phyloP scores from a whole-genome alignment of 2,888 invertebrate genomes.

The Tyria jacobaeae region DNA sequence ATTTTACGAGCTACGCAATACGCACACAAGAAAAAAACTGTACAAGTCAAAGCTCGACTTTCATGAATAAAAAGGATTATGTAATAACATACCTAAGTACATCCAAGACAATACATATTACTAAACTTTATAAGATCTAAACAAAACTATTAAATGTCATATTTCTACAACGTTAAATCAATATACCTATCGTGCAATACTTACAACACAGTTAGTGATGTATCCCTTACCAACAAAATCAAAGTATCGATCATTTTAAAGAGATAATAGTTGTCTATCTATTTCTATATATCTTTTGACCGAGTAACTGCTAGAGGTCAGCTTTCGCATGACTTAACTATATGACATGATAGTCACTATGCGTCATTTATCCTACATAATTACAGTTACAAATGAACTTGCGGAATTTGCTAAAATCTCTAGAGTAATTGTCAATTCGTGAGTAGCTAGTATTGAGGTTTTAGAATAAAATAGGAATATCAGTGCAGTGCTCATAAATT shows the following conservation, averaged over 20 bases:
- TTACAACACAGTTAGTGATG: constrained; percentile 3
- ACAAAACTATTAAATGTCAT: constrained; percentile 6
- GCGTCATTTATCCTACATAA: constrained; percentile 10
- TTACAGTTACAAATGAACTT: constrained; percentile 1
- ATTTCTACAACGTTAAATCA: background rate
- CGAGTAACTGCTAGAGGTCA: constrained; percentile 15
- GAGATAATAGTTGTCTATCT: background rate
- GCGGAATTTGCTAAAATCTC: background rate
- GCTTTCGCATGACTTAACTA: constrained; percentile 20
- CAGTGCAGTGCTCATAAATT: background rate
- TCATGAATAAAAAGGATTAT: background rate
- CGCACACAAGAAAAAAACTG: too few species aligned
- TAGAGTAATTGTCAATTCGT: too few species aligned
- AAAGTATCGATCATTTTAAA: background rate
- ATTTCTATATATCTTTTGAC: constrained; percentile 9
- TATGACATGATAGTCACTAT: constrained; percentile 3
- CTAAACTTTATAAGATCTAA: background rate
- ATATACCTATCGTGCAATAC: background rate
- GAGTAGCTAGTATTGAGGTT: too few species aligned
- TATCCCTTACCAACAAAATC: background rate
- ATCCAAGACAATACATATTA: background rate
- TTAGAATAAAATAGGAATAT: background rate
- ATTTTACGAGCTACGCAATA: too few species aligned
- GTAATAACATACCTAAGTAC: background rate
- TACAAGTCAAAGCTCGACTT: background rate